Percentiles rank a stretch among this genome's conserved stretches.
Evolutionary conservation across 37 sponge, comb jelly and placozoan genomes (phyloP).

Genomic region (Chondrosia reniformis): DNA sequence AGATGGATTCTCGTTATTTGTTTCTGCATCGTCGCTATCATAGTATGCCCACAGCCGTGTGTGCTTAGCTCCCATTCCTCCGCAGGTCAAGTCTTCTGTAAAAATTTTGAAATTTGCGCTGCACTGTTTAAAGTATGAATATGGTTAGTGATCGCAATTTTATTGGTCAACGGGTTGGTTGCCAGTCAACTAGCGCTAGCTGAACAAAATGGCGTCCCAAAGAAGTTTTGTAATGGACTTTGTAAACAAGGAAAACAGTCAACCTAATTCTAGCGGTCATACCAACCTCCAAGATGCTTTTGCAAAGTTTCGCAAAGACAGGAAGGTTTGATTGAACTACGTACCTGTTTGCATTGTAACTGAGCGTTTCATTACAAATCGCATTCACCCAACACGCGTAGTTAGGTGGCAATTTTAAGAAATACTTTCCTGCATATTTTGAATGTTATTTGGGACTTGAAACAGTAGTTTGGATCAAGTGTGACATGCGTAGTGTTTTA

Average conservation of each 20-base stretch:
- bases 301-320: constrained; percentile 18
- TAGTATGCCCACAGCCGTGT: neutral
- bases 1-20: neutral
- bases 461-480: too few species aligned
- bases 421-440: too few species aligned
- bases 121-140: constrained; percentile 18
- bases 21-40: neutral
- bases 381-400: too few species aligned
- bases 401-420: too few species aligned
- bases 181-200: neutral
- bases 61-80: too few species aligned
- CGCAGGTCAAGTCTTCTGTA: too few species aligned
- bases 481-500: too few species aligned
- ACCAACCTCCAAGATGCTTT: constrained; percentile 61
- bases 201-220: constrained; percentile 21
- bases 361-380: too few species aligned
- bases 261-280: neutral
- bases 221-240: neutral
- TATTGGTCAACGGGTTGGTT: neutral
- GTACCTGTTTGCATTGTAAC: too few species aligned
- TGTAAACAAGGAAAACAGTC: neutral
- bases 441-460: too few species aligned
- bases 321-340: constrained; percentile 15
- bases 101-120: too few species aligned
- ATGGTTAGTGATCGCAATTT: neutral